Evolutionary conservation across 2,113 vertebrate genomes (phyloP).

Genomic region (Poeciliopsis retropinna): DNA sequence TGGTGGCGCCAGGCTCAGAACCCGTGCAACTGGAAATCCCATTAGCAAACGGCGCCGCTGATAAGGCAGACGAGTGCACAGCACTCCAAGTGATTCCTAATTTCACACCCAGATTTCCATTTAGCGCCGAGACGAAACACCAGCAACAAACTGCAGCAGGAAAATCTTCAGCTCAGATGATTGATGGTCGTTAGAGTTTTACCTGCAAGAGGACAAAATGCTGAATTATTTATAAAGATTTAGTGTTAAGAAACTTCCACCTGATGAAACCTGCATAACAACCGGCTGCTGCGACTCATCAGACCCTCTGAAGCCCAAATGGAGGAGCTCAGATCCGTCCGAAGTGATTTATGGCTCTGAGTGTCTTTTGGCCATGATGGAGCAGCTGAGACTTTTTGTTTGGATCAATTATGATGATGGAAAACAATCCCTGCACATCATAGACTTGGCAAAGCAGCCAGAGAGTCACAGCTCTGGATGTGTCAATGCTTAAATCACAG

Average conservation of each 20-base stretch:
- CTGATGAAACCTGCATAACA: not conserved
- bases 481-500: no score
- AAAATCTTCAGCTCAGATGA: not conserved
- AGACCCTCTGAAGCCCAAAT: not conserved
- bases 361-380: not conserved
- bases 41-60: constrained; percentile 63
- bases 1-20: constrained; percentile 36
- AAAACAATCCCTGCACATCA: not conserved
- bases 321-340: not conserved
- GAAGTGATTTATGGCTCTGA: not conserved
- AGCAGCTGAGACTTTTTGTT: not conserved
- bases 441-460: not conserved
- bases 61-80: constrained; percentile 61
- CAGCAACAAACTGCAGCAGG: not conserved
- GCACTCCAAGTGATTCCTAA: constrained; percentile 63
- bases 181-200: not conserved
- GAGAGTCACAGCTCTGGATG: not conserved
- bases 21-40: constrained; percentile 61
- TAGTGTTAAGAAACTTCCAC: not conserved
- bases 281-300: not conserved
- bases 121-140: not conserved
- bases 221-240: not conserved
- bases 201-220: not conserved
- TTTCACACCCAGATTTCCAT: constrained; percentile 67
- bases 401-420: not conserved